Conservation (phyloP, 2,797 vertebrate genomes). For the Acanthurus tractus region DNA sequence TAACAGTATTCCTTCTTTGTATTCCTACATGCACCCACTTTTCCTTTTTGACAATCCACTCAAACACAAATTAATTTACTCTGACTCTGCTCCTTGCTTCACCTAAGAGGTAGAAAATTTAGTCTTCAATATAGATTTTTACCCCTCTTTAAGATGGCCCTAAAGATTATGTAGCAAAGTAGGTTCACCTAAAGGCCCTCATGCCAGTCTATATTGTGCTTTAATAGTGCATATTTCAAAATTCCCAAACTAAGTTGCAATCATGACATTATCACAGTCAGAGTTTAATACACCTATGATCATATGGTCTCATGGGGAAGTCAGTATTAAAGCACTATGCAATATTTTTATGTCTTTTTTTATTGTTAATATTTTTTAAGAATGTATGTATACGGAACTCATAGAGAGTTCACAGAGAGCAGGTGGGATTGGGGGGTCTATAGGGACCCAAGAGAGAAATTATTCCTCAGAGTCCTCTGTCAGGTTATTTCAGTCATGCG, state of each 20-base stretch:
- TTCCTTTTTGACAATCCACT: neutral
- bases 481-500: neutral
- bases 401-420: too few species aligned
- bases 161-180: neutral
- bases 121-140: neutral
- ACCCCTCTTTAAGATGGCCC: neutral
- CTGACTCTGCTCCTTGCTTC: neutral
- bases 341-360: too few species aligned
- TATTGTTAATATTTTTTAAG: too few species aligned
- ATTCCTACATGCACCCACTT: neutral
- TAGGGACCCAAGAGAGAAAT: too few species aligned
- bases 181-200: neutral
- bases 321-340: neutral
- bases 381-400: too few species aligned
- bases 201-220: neutral
- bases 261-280: neutral
- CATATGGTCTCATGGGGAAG: neutral
- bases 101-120: neutral
- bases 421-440: too few species aligned
- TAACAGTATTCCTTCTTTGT: neutral
- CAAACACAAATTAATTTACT: neutral
- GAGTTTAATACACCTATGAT: neutral
- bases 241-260: neutral
- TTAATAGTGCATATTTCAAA: neutral
- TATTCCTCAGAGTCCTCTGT: neutral